A percentile compares a stretch with the other conserved stretches of the same genome.
These are phyloP conservation scores for Diadumene lineata DNA, from an alignment of 92 coral and sea anemone genomes.

Conservation along the genomic window DNA sequence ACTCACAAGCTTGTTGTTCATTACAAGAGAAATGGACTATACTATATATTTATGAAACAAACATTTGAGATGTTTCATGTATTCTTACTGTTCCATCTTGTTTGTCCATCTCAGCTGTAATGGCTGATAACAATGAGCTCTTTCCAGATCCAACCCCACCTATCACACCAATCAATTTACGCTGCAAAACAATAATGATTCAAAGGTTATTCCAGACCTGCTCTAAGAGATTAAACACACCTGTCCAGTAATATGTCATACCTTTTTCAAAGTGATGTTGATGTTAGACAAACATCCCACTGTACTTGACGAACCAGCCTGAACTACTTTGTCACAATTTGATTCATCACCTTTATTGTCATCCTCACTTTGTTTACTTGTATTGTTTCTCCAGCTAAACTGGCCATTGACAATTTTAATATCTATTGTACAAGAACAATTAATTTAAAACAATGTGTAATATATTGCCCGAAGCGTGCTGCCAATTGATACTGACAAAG, in stretches of 20 bases:
- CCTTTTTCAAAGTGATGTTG: conserved; percentile 41
- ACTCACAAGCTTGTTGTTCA: no score
- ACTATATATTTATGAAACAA: no score
- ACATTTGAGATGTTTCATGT: no score
- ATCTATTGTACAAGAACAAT: neutral
- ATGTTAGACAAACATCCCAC: conserved; percentile 32
- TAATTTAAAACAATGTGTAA: no score
- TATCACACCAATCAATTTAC: conserved; percentile 86
- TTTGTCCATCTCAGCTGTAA: conserved; percentile 95
- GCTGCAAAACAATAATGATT: conserved; percentile 33
- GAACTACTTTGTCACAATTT: neutral
- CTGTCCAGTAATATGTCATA: no score
- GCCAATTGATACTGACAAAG: no score
- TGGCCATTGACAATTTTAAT: conserved; percentile 42
- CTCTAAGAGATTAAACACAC: no score
- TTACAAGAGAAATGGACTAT: no score
- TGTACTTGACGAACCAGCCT: conserved; percentile 1
- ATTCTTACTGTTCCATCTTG: conserved; percentile 64
- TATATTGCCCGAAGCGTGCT: no score
- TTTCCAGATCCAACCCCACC: conserved; percentile 96
- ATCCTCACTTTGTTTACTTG: conserved; percentile 15
- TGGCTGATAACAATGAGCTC: conserved; percentile 86
- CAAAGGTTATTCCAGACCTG: no score
- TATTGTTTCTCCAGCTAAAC: conserved; percentile 52
- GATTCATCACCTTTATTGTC: neutral